Evolutionary conservation across 2,113 vertebrate genomes (phyloP), one percentile per base, ranked within the genome.

Genomic region (Onychorhynchus coronatus): DNA sequence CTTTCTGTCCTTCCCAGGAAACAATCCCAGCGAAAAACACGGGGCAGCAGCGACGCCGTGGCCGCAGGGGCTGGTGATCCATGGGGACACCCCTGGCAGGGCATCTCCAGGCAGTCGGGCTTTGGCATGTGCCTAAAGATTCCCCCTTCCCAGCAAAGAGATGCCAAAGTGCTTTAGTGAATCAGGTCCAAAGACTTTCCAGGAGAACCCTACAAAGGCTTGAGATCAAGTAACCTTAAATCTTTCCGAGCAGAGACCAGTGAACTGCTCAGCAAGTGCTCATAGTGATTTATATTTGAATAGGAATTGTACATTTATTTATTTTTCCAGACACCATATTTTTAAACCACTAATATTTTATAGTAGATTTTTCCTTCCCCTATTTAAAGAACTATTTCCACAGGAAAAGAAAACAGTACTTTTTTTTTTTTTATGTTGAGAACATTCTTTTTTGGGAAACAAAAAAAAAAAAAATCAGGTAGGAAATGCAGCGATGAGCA

Each of bases 291-390:
- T 94, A 77, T 91, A 90, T 93, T 78, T 93, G 88, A 94, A 93
- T 75, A 92, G 96, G 76, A 94, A 96, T 84, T 96, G 96, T 96
- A 95, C 96, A 93, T 93, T 92, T 96, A 97, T 97, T 97, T 97
- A 97, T 97, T 97, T 96, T 95, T 96, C 93, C 96, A 96, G 92
- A 94, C 94, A 93, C 47, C 92, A 2, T 96, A 93, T 96, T 96
- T 97, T 96, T 97, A 96, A 96, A 91, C 85, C 88, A 94, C 96
- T 95, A 81, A 96, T 96, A 74, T 95, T 96, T 96, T 97, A 92
- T 96, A 96, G 90, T 56, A 93, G 76, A 93, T 84, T 78, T 78
- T 86, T 91, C 93, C 90, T 93, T 77, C 92, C 96, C 88, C 88
- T 96, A 96, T 96, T 96, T 95, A 96, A 96, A 96, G 85, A 93